phyloP scores from a whole-genome alignment of 2,888 invertebrate species.

The Strigamia maritima region DNA sequence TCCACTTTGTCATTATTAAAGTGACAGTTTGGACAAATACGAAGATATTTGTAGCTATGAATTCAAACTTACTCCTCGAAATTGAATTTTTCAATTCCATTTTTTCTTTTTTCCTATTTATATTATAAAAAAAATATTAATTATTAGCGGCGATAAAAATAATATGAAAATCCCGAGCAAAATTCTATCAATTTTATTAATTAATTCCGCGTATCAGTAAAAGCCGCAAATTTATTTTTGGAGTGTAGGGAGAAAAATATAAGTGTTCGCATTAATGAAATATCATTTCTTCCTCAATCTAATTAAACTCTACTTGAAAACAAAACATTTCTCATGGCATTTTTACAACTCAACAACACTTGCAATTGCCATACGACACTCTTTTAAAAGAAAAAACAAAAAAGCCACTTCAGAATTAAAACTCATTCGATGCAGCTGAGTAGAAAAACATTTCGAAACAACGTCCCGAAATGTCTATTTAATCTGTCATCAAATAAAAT shows the following conservation, averaged over 20 bases:
- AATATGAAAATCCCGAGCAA: not conserved
- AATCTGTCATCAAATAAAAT: constrained; percentile 29
- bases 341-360: constrained; percentile 17
- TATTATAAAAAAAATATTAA: no score
- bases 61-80: not conserved
- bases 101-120: no score
- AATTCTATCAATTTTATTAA: not conserved
- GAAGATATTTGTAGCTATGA: constrained; percentile 3
- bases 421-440: constrained; percentile 22
- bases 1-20: constrained; percentile 34
- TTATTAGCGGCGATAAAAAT: not conserved
- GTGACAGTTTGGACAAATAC: constrained; percentile 25
- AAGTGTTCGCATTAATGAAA: not conserved
- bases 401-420: not conserved
- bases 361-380: constrained; percentile 8
- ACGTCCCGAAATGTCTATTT: constrained; percentile 20
- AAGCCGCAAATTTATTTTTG: not conserved
- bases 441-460: constrained; percentile 1
- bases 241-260: no score
- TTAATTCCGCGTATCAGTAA: not conserved
- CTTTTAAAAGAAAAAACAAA: not conserved
- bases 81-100: not conserved
- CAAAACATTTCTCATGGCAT: constrained; percentile 21
- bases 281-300: constrained; percentile 2
- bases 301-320: constrained; percentile 22